Conservation (phyloP, 2,797 vertebrate species). For the Carapus acus region DNA sequence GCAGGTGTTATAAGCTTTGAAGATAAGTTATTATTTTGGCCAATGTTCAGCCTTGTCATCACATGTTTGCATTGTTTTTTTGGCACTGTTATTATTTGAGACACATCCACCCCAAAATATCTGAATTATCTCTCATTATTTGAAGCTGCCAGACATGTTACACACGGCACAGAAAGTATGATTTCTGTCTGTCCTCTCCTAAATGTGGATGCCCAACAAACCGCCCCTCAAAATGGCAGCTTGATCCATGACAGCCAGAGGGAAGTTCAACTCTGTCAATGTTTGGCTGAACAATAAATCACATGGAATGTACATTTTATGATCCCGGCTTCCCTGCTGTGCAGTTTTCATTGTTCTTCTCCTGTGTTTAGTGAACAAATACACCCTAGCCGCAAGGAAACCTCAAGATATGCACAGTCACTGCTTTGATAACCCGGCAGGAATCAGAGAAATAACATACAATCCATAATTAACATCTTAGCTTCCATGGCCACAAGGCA, state of each 20-base stretch:
- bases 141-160: too few relatives aligned
- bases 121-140: too few relatives aligned
- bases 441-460: conserved; percentile 39
- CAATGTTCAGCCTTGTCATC: too few relatives aligned
- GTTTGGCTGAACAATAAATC: conserved; percentile 12
- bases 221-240: conserved; percentile 7
- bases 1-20: too few relatives aligned
- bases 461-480: conserved; percentile 26
- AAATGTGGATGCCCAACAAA: neutral
- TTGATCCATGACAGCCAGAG: conserved; percentile 9
- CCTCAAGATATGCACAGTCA: conserved; percentile 31
- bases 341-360: conserved; percentile 40
- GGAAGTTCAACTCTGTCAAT: conserved; percentile 1
- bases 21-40: too few relatives aligned
- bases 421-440: conserved; percentile 14
- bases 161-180: too few relatives aligned
- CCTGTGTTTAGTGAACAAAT: conserved; percentile 46
- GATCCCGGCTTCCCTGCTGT: conserved; percentile 27
- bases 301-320: conserved; percentile 24
- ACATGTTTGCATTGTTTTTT: too few relatives aligned
- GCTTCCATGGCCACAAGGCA: conserved; percentile 16
- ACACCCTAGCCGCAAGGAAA: conserved; percentile 32
- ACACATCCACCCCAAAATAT: too few relatives aligned
- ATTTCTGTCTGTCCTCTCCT: conserved; percentile 8
- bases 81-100: neutral